These are phyloP conservation scores for Ormia ochracea DNA, from an alignment of 2,888 invertebrate species.

Conservation along the genomic window DNA sequence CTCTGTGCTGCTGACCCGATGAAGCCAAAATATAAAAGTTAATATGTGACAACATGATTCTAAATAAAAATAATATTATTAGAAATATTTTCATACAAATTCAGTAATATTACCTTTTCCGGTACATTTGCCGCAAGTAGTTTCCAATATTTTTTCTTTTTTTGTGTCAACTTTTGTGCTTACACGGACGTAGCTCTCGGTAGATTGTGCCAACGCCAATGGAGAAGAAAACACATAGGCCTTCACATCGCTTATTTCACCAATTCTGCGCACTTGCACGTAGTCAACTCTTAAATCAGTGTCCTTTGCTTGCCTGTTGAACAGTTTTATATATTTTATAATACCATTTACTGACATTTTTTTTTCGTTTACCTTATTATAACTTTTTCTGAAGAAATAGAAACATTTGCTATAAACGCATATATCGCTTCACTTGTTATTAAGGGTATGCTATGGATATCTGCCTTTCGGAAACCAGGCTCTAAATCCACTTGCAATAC, in stretches of 20 bases:
- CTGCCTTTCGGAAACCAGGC: conserved; percentile 73
- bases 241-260: conserved; percentile 68
- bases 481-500: conserved; percentile 70
- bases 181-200: conserved; percentile 69
- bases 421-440: conserved; percentile 72
- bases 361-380: conserved; percentile 12
- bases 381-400: conserved; percentile 26
- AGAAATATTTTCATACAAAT: not conserved
- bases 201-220: conserved; percentile 64
- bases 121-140: conserved; percentile 69
- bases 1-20: conserved; percentile 69
- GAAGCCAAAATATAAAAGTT: conserved; percentile 74
- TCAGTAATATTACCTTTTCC: conserved; percentile 61
- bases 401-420: conserved; percentile 68
- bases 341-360: not conserved
- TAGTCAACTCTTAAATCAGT: conserved; percentile 72
- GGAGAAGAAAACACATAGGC: conserved; percentile 70
- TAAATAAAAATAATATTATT: conserved; percentile 30
- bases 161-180: conserved; percentile 68
- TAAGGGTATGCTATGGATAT: conserved; percentile 70
- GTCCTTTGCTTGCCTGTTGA: conserved; percentile 64
- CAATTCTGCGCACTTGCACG: conserved; percentile 71
- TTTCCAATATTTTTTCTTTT: conserved; percentile 66
- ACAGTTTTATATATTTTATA: not conserved
- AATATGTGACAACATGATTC: conserved; percentile 72